Base-by-base conservation (phyloP, 1,140 invertebrate species). In the Diachasmimorpha longicaudata region DNA sequence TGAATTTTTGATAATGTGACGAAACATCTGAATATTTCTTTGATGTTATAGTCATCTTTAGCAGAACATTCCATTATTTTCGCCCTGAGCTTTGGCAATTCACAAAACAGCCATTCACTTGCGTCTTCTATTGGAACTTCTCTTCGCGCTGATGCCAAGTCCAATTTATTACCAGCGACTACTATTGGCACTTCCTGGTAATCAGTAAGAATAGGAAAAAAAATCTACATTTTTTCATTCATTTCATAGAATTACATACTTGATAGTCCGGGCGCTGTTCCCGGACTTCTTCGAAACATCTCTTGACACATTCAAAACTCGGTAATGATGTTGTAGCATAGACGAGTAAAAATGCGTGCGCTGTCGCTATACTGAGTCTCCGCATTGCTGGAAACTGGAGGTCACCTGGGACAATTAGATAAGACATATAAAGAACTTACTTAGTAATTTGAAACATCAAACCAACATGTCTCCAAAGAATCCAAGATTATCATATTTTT, bases 361-460 rank as follows among this genome's bases (percentile, higher is more conserved):
- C 96, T 4, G 95, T 97, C 0, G 96, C 94, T 80, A 98, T 96
- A 79, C 94, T 96, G 25, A 98, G 89, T 66, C 95, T 90, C 76
- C 93, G 88, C 95, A 96, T 96, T 31, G 95, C 95, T 16, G 96
- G 96, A 86, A 96, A 97, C 85, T 96, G 95, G 84, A 95, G 92
- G 84, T 96, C 94, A 37, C 96, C 93, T 89, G 46, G 4, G 16
- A n/a, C 21, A 70, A 55, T 75, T 46, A 25, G 4, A 46, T 63
- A 21, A 9, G 31, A 25, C 19, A 42, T 11, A 42, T 42, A 42
- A 42, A 11, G 39, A 42, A 39, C n/a, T n/a, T n/a, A n/a, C n/a
- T n/a, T n/a, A n/a, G n/a, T n/a, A n/a, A n/a, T n/a, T n/a, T 31
- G 2, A 31, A 31, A 2, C 6, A 31, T 31, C 31, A 2, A 31